Evolutionary conservation across 2,113 vertebrate species (phyloP), one percentile per base, ranked within the genome.

Genomic region (Cottus gobio): DNA sequence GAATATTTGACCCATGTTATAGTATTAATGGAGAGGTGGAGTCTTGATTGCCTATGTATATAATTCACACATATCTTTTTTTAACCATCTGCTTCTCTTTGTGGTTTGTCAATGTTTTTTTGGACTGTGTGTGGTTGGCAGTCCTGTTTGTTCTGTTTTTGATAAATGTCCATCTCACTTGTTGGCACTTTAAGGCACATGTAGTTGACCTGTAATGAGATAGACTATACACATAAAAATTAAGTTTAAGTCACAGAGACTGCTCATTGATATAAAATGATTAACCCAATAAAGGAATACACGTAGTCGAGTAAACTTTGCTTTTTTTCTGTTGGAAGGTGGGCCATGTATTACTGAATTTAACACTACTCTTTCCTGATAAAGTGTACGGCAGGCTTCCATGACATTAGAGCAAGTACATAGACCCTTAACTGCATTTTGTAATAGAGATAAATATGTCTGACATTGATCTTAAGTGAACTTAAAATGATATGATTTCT

Each of bases 331-430:
- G 50, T 11, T 54, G n/a, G n/a, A 54, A 54, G 24, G 50, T 24
- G 8, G 4, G n/a, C 3, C 1, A 28, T 11, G 22, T 24, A 54
- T 24, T 11, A 24, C 50, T 24, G 22, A 8, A 50, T 20, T 50
- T 50, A 50, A 22, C 48, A 50, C 46, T 20, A 48, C 20, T 7
- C 7, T 22, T 50, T 52, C 48, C 8, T n/a, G 8, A 52, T 52
- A 4, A 22, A 22, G 22, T 24, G 13, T 20, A 26, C 74, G 50
- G 71, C 87, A 94, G 0, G 28, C 39, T 60, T 11, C n/a, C n/a
- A 7, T 24, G 44, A 46, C 6, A 46, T 6, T 46, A 46, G 44
- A 46, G 44, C 42, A 44, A 46, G 44, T 46, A 18, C 44, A 16
- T 6, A 18, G 16, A 18, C 16, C 5, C 44, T 16, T 46, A 46